Conservation (phyloP, 2,888 invertebrate genomes). For the Nowickia ferox region DNA sequence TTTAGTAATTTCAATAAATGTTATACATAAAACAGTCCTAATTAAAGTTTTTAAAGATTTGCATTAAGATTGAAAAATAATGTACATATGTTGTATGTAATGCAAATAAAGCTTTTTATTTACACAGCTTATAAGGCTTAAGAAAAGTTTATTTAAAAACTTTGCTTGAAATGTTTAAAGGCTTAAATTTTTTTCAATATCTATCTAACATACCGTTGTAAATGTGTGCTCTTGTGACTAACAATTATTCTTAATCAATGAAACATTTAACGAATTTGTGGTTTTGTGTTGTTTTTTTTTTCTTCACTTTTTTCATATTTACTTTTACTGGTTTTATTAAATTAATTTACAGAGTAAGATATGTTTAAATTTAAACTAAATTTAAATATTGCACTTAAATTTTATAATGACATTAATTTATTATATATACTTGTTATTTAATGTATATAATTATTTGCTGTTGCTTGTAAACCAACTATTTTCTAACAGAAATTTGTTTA, state of each 20-base stretch:
- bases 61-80: not conserved
- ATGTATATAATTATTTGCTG: conserved; percentile 38
- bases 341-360: conserved; percentile 69
- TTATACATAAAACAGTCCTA: conserved; percentile 22
- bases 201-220: not conserved
- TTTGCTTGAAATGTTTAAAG: conserved; percentile 67
- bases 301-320: conserved; percentile 35
- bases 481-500: conserved; percentile 40
- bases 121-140: conserved; percentile 30
- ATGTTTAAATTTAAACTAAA: conserved; percentile 64
- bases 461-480: conserved; percentile 61
- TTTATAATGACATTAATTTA: conserved; percentile 64
- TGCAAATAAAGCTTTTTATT: conserved; percentile 6
- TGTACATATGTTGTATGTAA: not conserved
- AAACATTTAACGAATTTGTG: conserved; percentile 80
- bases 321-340: conserved; percentile 56
- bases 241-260: conserved; percentile 74
- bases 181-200: not conserved
- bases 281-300: conserved; percentile 27
- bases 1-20: conserved; percentile 56
- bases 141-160: not conserved
- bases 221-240: not conserved
- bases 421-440: conserved; percentile 44
- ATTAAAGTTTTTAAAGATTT: conserved; percentile 43
- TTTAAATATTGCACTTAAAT: conserved; percentile 69